Evolutionary conservation across 2,888 invertebrate species (phyloP).

Genomic region (Ramazzottius varieornatus): DNA sequence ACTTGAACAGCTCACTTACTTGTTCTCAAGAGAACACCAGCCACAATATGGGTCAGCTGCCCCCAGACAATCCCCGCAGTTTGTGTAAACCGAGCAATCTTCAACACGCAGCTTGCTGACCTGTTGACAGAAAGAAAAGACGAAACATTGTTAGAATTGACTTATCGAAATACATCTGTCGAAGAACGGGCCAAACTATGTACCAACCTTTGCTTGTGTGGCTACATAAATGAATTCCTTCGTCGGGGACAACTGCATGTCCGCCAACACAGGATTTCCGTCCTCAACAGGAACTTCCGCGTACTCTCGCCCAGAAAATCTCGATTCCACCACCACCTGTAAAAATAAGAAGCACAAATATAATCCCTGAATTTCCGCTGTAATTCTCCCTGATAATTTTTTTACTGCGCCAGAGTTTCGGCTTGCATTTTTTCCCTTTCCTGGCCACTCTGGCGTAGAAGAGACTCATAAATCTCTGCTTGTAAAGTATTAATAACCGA

Average conservation of each 20-base stretch:
- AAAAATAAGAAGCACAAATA: conserved; percentile 14
- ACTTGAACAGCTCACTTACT: no score
- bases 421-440: no score
- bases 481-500: not conserved
- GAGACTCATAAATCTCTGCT: not conserved
- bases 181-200: conserved; percentile 5
- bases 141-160: not conserved
- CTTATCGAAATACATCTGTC: not conserved
- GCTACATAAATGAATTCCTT: conserved; percentile 73
- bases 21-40: conserved; percentile 85
- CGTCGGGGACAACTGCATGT: conserved; percentile 69
- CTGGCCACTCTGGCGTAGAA: no score
- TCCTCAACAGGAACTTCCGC: conserved; percentile 60
- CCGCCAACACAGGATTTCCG: conserved; percentile 53
- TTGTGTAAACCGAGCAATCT: conserved; percentile 66
- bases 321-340: conserved; percentile 54
- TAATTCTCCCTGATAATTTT: no score
- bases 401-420: no score
- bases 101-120: conserved; percentile 72
- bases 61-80: conserved; percentile 66
- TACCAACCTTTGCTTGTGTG: conserved; percentile 57
- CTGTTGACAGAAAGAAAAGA: conserved; percentile 17
- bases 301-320: conserved; percentile 57
- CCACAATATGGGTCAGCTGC: conserved; percentile 90
- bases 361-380: no score